A percentile compares a stretch with the other conserved stretches of the same genome.
Evolutionary conservation across 2,888 invertebrate species (phyloP).

Genomic region (Tinea semifulvella): DNA sequence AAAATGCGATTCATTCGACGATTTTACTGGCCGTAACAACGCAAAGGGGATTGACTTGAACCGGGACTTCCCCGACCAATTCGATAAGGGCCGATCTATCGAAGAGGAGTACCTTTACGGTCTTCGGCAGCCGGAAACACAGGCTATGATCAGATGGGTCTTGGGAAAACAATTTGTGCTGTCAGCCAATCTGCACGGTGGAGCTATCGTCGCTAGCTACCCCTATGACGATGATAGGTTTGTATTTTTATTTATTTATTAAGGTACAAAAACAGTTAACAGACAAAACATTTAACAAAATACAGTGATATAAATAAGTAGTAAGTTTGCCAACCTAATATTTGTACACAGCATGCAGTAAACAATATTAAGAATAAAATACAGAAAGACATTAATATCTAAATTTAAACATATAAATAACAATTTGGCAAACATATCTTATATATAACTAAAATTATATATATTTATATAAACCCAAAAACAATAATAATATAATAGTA

Average conservation of each 20-base stretch:
- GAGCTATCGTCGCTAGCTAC: slow-evolving; percentile 97
- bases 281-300: background rate
- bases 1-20: slow-evolving; percentile 73
- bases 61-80: slow-evolving; percentile 93
- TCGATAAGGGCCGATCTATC: slow-evolving; percentile 55
- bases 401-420: no score
- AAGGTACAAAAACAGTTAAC: no score
- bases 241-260: slow-evolving; percentile 25
- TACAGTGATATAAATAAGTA: no score
- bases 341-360: no score
- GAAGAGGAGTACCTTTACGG: slow-evolving; percentile 59
- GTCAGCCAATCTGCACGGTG: slow-evolving; percentile 96
- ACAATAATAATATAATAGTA: no score
- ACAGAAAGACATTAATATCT: no score
- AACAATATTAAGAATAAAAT: no score
- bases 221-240: slow-evolving; percentile 91
- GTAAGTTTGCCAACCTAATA: no score
- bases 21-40: slow-evolving; percentile 81
- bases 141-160: slow-evolving; percentile 91
- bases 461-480: no score
- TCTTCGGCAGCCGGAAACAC: slow-evolving; percentile 85
- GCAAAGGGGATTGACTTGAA: slow-evolving; percentile 85
- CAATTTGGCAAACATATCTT: no score
- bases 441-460: no score
- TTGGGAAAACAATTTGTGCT: slow-evolving; percentile 87